A percentile compares a stretch with the other conserved stretches of the same genome.
Conservation (phyloP, 1,140 invertebrate species). For the Drosophila serrata region DNA sequence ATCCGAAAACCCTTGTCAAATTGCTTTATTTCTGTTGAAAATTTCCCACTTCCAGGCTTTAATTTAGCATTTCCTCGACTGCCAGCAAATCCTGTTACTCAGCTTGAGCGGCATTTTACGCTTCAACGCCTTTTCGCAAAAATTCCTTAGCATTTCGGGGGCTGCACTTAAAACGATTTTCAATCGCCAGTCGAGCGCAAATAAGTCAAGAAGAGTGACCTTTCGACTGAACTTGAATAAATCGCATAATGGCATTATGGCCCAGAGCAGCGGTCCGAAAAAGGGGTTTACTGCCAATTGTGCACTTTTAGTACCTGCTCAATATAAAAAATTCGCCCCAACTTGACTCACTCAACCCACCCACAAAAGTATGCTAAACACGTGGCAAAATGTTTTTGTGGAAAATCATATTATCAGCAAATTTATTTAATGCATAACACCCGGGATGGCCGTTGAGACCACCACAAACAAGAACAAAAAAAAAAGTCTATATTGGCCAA, state of each 20-base stretch:
- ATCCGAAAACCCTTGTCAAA: background rate
- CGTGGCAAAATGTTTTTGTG: constrained; percentile 41
- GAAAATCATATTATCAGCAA: constrained; percentile 55
- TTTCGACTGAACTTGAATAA: constrained; percentile 43
- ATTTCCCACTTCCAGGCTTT: background rate
- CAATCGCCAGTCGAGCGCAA: constrained; percentile 21
- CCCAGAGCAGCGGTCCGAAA: constrained; percentile 12
- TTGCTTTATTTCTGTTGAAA: constrained; percentile 10
- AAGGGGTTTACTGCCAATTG: constrained; percentile 9
- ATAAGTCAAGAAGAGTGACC: constrained; percentile 36
- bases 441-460: background rate
- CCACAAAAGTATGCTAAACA: constrained; percentile 49
- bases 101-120: constrained; percentile 57
- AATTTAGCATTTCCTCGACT: constrained; percentile 26
- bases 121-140: constrained; percentile 32
- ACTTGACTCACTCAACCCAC: too few relatives aligned
- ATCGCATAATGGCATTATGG: constrained; percentile 40
- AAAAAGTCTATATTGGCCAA: constrained; percentile 5
- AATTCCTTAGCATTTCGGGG: constrained; percentile 29
- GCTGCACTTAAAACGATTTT: constrained; percentile 53
- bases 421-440: constrained; percentile 47
- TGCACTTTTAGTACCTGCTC: constrained; percentile 38
- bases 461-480: constrained; percentile 12
- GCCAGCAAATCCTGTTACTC: constrained; percentile 36
- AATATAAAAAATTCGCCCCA: too few relatives aligned